phyloP scores from a whole-genome alignment of 2,113 vertebrate species.

The Elephantulus edwardii region DNA sequence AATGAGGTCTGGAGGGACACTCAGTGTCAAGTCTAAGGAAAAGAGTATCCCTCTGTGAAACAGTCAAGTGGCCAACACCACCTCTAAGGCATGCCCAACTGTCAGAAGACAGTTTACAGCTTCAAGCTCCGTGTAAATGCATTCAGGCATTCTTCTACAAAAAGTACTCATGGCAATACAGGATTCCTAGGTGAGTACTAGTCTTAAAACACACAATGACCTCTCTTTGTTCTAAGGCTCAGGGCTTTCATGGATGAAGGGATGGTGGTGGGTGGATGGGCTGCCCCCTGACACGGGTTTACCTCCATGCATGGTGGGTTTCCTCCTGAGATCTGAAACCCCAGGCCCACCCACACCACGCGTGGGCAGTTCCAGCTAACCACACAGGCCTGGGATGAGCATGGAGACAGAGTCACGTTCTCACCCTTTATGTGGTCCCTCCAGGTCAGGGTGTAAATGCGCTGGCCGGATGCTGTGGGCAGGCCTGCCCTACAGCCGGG shows the following conservation, averaged over 20 bases:
- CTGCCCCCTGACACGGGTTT: neutral
- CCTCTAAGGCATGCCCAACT: neutral
- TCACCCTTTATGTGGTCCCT: slow-evolving; percentile 74
- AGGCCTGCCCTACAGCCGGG: slow-evolving; percentile 68
- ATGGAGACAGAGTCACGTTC: slow-evolving; percentile 53
- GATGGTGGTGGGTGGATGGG: neutral
- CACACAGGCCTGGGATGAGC: slow-evolving; percentile 56
- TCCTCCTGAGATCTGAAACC: neutral
- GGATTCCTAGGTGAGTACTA: neutral
- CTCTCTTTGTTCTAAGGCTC: neutral
- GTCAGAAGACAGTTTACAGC: neutral
- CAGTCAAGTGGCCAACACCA: neutral
- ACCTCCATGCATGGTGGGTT: neutral
- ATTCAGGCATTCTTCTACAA: neutral
- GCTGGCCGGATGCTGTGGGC: slow-evolving; percentile 66
- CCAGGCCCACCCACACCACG: neutral
- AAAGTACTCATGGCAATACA: neutral
- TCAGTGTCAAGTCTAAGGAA: neutral
- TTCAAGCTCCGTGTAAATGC: neutral
- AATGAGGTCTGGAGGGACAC: neutral
- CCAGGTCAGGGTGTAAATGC: slow-evolving; percentile 69
- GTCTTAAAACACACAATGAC: no score
- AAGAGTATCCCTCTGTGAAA: neutral
- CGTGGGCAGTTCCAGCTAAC: slow-evolving; percentile 38
- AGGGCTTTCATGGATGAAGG: neutral